Evolutionary conservation across 1,140 invertebrate genomes (phyloP), one percentile per base, ranked within the genome.

Genomic region (Drosophila sturtevanti): DNA sequence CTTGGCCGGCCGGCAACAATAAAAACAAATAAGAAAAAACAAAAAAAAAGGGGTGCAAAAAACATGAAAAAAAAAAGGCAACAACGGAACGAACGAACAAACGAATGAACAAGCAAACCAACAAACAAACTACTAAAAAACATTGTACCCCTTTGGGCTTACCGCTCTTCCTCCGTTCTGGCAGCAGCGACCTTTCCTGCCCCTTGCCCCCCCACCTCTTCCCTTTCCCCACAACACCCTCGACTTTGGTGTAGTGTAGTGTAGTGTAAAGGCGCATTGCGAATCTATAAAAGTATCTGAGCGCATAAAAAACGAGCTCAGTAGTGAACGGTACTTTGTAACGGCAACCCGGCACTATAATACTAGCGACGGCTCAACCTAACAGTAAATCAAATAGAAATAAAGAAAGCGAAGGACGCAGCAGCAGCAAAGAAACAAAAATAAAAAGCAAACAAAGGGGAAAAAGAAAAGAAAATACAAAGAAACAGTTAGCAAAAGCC

Each of bases 291-390:
- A 91, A 91, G 86, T 91, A 91, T 87, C 79, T 76, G 75, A 69
- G 77, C 79, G 85, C 84, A 84, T 90, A 91, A 91, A 91, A 91
- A 87, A 91, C 89, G 89, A 87, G 89, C 89, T 91, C 89, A 91
- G 89, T 91, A 79, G 89, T 77, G 86, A 87, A 87, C 79, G 89
- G 85, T 77, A 90, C 89, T 91, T 91, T 86, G 85, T 68, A 90
- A 87, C 72, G 84, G 70, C 75, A 64, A 54, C 37, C 75, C 61
- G 59, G 62, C 62, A 34, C 22, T 59, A 52, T 16, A 41, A 48
- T 59, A 59, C 72, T 48, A 21, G 41, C 41, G 41, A 70, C 71
- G 54, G 66, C 44, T 38, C 62, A 31, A 63, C 58, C 74, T 44
- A 77, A 66, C 78, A 65, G 78, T 55, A 62, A 68, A 63, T 18